phyloP scores from a whole-genome alignment of 2,113 vertebrate species.

The Henicopernis longicauda region DNA sequence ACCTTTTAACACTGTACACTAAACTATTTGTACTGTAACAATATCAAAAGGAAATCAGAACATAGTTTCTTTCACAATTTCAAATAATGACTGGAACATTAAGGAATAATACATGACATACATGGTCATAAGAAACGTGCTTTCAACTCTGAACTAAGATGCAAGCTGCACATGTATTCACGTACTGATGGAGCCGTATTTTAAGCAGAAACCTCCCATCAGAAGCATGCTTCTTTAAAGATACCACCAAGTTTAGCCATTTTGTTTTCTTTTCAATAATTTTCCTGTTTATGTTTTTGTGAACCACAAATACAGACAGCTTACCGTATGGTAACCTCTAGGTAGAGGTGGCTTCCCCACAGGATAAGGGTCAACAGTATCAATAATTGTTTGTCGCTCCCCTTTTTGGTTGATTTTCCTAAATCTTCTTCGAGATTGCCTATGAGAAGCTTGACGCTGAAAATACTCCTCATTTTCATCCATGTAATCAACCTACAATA shows the following conservation, averaged over 20 bases:
- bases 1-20: not conserved
- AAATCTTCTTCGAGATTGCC: slow-evolving; percentile 95
- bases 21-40: not conserved
- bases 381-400: slow-evolving; percentile 97
- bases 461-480: slow-evolving; percentile 99
- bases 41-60: not conserved
- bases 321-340: slow-evolving; percentile 96
- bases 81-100: not conserved
- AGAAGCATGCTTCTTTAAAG: not conserved
- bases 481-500: slow-evolving; percentile 95
- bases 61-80: not conserved
- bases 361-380: slow-evolving; percentile 94
- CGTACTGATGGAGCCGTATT: not conserved
- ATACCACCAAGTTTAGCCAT: not conserved
- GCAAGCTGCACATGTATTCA: not conserved
- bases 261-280: not conserved
- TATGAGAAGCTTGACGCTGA: slow-evolving; percentile 94
- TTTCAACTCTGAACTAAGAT: not conserved
- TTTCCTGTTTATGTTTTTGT: not conserved
- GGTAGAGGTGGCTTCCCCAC: slow-evolving; percentile 91
- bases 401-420: slow-evolving; percentile 99
- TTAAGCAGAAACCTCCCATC: not conserved
- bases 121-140: not conserved
- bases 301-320: slow-evolving; percentile 35
- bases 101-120: not conserved